Evolutionary conservation across 2,797 vertebrate genomes (phyloP), one percentile per base, ranked within the genome.

Genomic region (Melanotaenia maccullochi): DNA sequence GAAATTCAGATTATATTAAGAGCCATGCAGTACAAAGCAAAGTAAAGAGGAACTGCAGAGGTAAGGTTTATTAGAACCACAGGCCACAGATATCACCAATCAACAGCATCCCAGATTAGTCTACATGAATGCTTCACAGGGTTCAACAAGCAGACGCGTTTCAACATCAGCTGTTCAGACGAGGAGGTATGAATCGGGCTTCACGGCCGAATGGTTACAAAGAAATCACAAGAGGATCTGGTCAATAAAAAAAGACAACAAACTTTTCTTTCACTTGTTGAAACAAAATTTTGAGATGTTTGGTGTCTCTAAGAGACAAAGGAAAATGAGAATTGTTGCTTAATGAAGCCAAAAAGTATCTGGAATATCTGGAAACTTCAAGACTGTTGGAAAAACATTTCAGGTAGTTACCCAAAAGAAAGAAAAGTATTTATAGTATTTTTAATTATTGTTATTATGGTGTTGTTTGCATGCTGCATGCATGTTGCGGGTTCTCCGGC

Each of bases 121-220:
- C 28, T 56, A 56, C 54, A 56, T 56, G 54, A 30, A 56, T 32
- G 54, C 54, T 56, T 56, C 7, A 18, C 54, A 56, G 16, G 54
- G 54, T 56, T 56, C 28, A 56, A 20, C 28, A 56, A 28, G 18
- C 54, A 56, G 54, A 32, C 54, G 25, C 51, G 14, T 28, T 25
- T 28, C 2, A 56, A 18, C 54, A 20, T 56, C 28, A 56, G 16
- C 54, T 32, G 25, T 56, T 56, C 16, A 25, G 24, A 24, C 4
- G 24, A 54, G 24, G 20, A 13, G 12, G 5, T 44, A 54, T 18
- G 54, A 18, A 16, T 56, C 54, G 3, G 54, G 28, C 28, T 32
- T 56, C 28, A 30, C 54, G 25, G 25, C 7, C 25, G 2, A 56
- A 30, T 25, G 25, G 54, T 18, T 18, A 16, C 54, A 56, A 18